Evolutionary conservation across 2,888 invertebrate genomes (phyloP).

Genomic region (Sthenelais limicola): DNA sequence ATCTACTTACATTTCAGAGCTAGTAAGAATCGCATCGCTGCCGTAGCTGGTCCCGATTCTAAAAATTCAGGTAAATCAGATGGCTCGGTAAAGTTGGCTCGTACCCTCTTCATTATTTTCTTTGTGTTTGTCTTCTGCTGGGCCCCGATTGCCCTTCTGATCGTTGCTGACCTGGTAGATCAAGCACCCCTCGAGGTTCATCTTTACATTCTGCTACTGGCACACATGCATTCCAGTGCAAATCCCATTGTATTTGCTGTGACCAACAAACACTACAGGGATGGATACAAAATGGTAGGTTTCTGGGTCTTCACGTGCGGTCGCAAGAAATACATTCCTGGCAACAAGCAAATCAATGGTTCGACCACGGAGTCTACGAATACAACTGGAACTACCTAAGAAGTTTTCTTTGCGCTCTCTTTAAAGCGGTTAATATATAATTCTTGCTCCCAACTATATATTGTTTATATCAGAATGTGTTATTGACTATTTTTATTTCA

Average conservation of each 20-base stretch:
- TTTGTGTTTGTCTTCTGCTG: constrained; percentile 40
- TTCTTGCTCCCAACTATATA: too few relatives aligned
- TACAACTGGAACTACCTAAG: too few relatives aligned
- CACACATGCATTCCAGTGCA: constrained; percentile 43
- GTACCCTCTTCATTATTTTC: constrained; percentile 43
- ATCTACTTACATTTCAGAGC: constrained; percentile 51
- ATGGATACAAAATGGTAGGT: constrained; percentile 29
- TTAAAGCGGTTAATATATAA: too few relatives aligned
- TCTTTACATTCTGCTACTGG: constrained; percentile 39
- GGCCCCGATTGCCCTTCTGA: constrained; percentile 37
- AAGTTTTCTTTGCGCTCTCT: too few relatives aligned
- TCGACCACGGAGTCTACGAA: too few relatives aligned
- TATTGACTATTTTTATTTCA: too few relatives aligned
- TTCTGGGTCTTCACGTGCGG: constrained; percentile 3
- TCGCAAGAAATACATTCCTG: too few relatives aligned
- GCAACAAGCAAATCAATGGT: too few relatives aligned
- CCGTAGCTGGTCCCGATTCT: not conserved
- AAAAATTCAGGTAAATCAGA: too few relatives aligned
- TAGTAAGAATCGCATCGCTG: constrained; percentile 42
- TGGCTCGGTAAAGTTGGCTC: constrained; percentile 22
- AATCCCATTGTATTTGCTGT: constrained; percentile 35
- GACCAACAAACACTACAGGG: constrained; percentile 37
- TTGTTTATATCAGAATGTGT: too few relatives aligned
- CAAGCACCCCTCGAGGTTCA: constrained; percentile 25
- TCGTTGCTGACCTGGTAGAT: constrained; percentile 34